A percentile compares a stretch with the other conserved stretches of the same genome.
Conservation (phyloP, 2,797 vertebrate genomes). For the Hypotaenidia philippensis region DNA sequence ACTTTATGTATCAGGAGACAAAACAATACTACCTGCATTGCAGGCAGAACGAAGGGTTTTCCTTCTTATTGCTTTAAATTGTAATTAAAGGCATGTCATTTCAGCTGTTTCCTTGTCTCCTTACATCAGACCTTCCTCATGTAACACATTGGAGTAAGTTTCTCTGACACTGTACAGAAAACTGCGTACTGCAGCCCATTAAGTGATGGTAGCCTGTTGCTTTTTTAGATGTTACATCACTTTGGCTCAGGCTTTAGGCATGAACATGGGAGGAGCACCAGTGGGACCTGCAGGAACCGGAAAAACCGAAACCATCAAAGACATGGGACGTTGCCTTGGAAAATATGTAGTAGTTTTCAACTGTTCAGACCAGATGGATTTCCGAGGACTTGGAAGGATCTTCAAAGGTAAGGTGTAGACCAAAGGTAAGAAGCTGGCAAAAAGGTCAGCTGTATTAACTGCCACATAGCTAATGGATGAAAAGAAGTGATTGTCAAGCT, state of each 20-base stretch:
- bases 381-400: constrained; percentile 95
- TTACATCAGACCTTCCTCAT: not conserved
- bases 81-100: not conserved
- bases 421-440: not conserved
- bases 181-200: not conserved
- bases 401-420: constrained; percentile 89
- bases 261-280: constrained; percentile 97
- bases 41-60: not conserved
- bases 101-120: not conserved
- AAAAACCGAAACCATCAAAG: constrained; percentile 97
- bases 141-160: not conserved
- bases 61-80: not conserved
- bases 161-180: not conserved
- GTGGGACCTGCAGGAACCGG: constrained; percentile 95
- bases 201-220: not conserved
- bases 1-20: not conserved
- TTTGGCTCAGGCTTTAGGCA: constrained; percentile 95
- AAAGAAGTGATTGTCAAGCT: not conserved
- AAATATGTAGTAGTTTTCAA: constrained; percentile 99
- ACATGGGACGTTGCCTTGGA: constrained; percentile 96
- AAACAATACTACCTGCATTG: not conserved
- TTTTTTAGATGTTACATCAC: constrained; percentile 94
- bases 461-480: not conserved
- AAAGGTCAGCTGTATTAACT: not conserved
- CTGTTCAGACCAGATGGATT: constrained; percentile 99